phyloP scores from a whole-genome alignment of 2,888 invertebrate genomes.

The Drosophila niveifrons region DNA sequence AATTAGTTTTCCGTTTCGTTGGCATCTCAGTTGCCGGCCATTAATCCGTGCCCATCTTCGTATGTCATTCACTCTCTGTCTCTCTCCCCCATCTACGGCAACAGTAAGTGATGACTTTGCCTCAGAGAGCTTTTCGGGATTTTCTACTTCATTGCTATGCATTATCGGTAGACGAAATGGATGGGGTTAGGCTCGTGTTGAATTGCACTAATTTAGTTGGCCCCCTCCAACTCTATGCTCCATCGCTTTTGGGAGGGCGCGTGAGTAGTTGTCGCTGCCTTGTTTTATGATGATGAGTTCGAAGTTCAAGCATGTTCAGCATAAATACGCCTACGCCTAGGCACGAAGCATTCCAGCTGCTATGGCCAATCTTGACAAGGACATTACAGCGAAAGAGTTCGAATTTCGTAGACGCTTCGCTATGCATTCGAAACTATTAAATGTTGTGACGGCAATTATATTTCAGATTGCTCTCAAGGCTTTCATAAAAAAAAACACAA shows the following conservation, averaged over 20 bases:
- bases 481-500: conserved; percentile 45
- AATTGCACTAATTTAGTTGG: conserved; percentile 73
- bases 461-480: conserved; percentile 63
- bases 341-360: conserved; percentile 13
- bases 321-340: conserved; percentile 58
- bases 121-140: conserved; percentile 74
- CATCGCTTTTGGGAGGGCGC: conserved; percentile 15
- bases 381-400: conserved; percentile 50
- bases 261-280: conserved; percentile 65
- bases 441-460: conserved; percentile 44
- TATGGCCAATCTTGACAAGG: conserved; percentile 32
- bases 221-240: conserved; percentile 2
- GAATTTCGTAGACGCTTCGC: conserved; percentile 33
- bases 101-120: conserved; percentile 58
- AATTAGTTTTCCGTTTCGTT: conserved; percentile 81
- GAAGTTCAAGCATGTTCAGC: conserved; percentile 78
- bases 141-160: conserved; percentile 78
- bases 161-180: conserved; percentile 58
- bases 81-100: conserved; percentile 3
- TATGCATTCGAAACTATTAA: conserved; percentile 12
- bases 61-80: conserved; percentile 20
- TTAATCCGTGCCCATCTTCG: conserved; percentile 62
- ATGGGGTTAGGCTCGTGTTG: conserved; percentile 68
- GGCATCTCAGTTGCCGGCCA: conserved; percentile 66
- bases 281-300: conserved; percentile 81